These are phyloP conservation scores for Brachionus rubens DNA, from an alignment of 1,140 invertebrate species.

Conservation along the genomic window DNA sequence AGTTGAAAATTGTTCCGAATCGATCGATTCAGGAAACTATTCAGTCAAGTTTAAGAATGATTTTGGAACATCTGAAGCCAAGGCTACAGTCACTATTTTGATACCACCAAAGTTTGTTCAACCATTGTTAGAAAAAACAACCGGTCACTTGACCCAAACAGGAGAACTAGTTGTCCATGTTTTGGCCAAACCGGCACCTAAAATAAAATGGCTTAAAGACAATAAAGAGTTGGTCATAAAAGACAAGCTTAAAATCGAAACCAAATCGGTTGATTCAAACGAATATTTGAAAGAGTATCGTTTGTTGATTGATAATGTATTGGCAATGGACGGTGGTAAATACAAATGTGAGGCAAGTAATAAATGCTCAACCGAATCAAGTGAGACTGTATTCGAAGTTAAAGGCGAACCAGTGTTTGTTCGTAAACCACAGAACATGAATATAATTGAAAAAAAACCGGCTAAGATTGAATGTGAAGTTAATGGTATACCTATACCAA, in stretches of 20 bases:
- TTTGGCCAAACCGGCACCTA: slow-evolving; percentile 27
- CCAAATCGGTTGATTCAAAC: background rate
- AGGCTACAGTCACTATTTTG: slow-evolving; percentile 24
- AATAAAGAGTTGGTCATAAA: slow-evolving; percentile 40
- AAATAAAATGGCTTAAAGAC: slow-evolving; percentile 44
- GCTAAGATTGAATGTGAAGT: slow-evolving; percentile 45
- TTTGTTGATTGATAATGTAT: slow-evolving; percentile 5
- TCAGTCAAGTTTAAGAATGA: slow-evolving; percentile 38
- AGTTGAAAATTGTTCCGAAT: background rate
- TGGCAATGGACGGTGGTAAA: slow-evolving; percentile 13
- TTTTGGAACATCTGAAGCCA: slow-evolving; percentile 27
- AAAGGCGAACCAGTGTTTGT: slow-evolving; percentile 38
- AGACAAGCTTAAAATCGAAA: slow-evolving; percentile 28
- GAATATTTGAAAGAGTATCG: slow-evolving; percentile 23
- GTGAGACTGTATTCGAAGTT: slow-evolving; percentile 7
- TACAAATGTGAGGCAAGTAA: slow-evolving; percentile 36
- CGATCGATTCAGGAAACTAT: slow-evolving; percentile 12
- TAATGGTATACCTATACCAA: slow-evolving; percentile 42
- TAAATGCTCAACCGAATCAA: slow-evolving; percentile 8
- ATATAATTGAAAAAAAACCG: slow-evolving; percentile 16
- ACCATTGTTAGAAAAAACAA: background rate
- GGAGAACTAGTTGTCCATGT: slow-evolving; percentile 14
- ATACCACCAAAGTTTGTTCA: slow-evolving; percentile 32
- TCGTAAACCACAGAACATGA: slow-evolving; percentile 17
- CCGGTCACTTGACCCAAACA: background rate